These are phyloP conservation scores for Myotis findleyi DNA, from an alignment of 2,797 vertebrate species.

Conservation along the genomic window DNA sequence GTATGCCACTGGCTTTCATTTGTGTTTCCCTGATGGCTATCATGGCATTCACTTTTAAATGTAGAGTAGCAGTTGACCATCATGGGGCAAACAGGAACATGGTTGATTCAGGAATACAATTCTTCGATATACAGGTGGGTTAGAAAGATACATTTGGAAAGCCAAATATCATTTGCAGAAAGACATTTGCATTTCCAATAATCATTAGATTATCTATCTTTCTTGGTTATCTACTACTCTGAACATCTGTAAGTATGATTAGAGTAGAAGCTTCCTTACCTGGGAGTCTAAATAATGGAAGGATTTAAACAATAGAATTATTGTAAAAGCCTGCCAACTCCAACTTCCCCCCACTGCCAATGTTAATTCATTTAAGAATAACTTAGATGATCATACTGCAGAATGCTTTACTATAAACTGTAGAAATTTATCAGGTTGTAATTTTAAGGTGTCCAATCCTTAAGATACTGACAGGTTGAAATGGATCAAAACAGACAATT, in stretches of 20 bases:
- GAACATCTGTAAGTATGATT: conserved; percentile 28
- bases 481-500: neutral
- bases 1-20: neutral
- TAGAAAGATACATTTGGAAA: neutral
- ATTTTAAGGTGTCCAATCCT: neutral
- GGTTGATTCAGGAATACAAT: neutral
- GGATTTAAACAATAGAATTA: conserved; percentile 40
- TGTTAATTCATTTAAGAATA: conserved; percentile 36
- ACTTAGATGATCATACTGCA: neutral
- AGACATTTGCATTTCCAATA: conserved; percentile 14
- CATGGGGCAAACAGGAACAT: neutral
- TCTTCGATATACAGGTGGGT: neutral
- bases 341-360: neutral
- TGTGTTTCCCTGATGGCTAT: neutral
- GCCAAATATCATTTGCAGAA: neutral
- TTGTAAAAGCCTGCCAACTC: neutral
- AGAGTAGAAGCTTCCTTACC: conserved; percentile 13
- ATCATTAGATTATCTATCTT: conserved; percentile 21
- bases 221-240: neutral
- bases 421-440: neutral
- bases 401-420: conserved; percentile 2
- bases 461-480: neutral
- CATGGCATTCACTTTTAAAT: neutral
- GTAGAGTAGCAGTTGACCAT: neutral
- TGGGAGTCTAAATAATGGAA: conserved; percentile 20